Conservation (phyloP, 1,140 invertebrate species). For the Ooceraea biroi region DNA sequence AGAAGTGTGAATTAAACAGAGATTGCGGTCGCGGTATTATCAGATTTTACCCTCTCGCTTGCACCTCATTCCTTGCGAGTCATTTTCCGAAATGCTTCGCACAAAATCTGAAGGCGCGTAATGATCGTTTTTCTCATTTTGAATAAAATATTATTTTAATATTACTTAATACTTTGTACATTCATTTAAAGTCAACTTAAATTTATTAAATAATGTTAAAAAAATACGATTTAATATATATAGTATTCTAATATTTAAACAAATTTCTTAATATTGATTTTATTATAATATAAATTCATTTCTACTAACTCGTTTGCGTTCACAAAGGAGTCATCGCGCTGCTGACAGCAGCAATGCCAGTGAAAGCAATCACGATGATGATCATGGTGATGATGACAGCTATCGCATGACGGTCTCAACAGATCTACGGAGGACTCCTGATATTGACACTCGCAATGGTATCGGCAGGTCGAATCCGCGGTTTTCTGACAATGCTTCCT, state of each 20-base stretch:
- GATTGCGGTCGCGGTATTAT: background rate
- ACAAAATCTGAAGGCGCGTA: background rate
- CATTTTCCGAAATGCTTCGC: background rate
- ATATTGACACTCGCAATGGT: slow-evolving; percentile 1
- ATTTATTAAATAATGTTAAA: too few relatives aligned
- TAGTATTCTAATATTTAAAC: too few relatives aligned
- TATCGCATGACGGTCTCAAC: slow-evolving; percentile 19
- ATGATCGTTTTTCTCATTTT: background rate
- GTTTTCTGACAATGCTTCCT: slow-evolving; percentile 19
- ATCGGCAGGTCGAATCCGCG: slow-evolving; percentile 12
- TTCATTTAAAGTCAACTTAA: too few relatives aligned
- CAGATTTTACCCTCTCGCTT: slow-evolving; percentile 8
- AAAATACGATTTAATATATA: too few relatives aligned
- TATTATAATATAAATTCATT: background rate
- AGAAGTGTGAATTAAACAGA: slow-evolving; percentile 35
- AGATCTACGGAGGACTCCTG: slow-evolving; percentile 45
- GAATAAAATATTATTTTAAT: too few relatives aligned
- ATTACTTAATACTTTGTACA: too few relatives aligned
- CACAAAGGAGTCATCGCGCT: slow-evolving; percentile 29
- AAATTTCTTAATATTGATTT: background rate
- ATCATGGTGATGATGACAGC: slow-evolving; percentile 33
- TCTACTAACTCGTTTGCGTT: slow-evolving; percentile 15
- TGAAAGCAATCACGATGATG: slow-evolving; percentile 44
- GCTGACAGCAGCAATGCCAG: slow-evolving; percentile 41
- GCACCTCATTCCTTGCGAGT: background rate